Conservation (phyloP, 2,888 invertebrate genomes). For the Machimus rusticus region DNA sequence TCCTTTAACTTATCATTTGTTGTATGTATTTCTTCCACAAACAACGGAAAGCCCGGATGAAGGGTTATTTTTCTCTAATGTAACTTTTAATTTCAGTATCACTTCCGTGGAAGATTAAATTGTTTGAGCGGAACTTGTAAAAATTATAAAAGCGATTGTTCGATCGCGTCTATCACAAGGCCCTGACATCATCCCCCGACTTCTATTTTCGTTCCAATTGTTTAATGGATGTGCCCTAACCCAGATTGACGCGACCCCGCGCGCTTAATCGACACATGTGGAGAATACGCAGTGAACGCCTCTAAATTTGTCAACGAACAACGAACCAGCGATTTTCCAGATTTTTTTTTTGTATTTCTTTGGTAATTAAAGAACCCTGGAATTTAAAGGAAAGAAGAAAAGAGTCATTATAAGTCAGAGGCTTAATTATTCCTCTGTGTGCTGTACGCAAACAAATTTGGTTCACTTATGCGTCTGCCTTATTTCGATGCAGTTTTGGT, state of each 20-base stretch:
- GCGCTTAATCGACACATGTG: constrained; percentile 18
- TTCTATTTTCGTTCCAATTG: neutral
- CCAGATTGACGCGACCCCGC: constrained; percentile 9
- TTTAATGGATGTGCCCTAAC: constrained; percentile 11
- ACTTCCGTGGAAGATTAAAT: neutral
- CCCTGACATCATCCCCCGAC: constrained; percentile 7
- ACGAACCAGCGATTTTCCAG: neutral
- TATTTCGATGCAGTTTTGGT: neutral
- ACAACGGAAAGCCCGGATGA: neutral
- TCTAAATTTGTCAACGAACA: constrained; percentile 22
- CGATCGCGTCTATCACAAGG: neutral
- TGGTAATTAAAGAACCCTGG: constrained; percentile 9
- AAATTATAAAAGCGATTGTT: neutral
- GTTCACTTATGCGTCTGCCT: neutral
- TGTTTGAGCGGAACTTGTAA: neutral
- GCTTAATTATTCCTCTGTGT: neutral
- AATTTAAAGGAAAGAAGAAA: neutral
- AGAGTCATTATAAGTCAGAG: neutral
- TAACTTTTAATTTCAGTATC: neutral
- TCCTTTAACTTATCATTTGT: neutral
- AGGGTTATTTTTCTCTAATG: neutral
- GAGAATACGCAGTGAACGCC: neutral
- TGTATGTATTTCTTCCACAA: neutral
- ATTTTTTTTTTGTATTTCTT: neutral
- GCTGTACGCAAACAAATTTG: neutral